These are phyloP conservation scores for Drosophila lacteicornis DNA, from an alignment of 1,140 invertebrate species.

Conservation along the genomic window DNA sequence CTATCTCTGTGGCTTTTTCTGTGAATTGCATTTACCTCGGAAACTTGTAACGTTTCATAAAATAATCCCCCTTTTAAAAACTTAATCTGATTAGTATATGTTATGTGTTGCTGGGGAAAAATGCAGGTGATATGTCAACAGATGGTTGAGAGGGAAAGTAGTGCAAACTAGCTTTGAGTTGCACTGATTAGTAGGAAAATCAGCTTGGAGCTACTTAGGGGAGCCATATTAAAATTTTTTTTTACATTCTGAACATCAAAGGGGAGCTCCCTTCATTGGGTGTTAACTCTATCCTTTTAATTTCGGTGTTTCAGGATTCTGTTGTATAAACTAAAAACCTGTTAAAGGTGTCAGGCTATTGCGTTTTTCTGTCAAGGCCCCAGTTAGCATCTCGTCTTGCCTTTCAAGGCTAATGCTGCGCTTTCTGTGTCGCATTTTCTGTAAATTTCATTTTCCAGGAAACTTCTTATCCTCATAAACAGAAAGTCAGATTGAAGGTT, in stretches of 20 bases:
- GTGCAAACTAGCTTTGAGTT: neutral
- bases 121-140: neutral
- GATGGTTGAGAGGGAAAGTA: neutral
- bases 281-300: neutral
- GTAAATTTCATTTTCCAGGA: neutral
- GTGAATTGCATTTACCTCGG: conserved; percentile 1
- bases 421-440: neutral
- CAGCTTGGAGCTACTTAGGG: neutral
- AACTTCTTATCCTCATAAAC: neutral
- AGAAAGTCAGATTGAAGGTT: neutral
- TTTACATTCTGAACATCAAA: neutral
- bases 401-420: neutral
- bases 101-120: neutral
- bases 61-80: neutral
- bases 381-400: neutral
- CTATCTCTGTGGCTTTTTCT: neutral
- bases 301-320: neutral
- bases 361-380: neutral
- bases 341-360: neutral
- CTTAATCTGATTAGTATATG: neutral
- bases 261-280: neutral
- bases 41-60: neutral
- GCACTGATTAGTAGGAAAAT: no score
- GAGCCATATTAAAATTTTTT: neutral
- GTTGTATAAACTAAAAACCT: neutral